phyloP scores from a whole-genome alignment of 2,113 vertebrate species.

The Vireo altiloquus region DNA sequence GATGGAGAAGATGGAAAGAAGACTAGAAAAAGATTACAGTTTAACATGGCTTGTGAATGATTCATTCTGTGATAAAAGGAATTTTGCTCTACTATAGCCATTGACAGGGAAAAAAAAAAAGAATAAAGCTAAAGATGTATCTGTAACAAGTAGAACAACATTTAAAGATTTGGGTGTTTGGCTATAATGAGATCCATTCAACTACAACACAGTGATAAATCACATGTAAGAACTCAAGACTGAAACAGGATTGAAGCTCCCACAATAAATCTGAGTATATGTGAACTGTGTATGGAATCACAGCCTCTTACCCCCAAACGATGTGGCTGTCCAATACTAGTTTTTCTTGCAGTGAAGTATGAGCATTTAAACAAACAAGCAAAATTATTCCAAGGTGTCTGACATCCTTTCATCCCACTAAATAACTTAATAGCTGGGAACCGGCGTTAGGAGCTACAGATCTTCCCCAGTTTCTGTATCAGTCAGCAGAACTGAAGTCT shows the following conservation, averaged over 20 bases:
- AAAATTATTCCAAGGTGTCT: neutral
- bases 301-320: neutral
- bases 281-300: neutral
- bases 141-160: neutral
- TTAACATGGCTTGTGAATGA: neutral
- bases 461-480: neutral
- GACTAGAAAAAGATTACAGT: neutral
- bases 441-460: neutral
- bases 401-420: neutral
- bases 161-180: neutral
- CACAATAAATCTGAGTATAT: neutral
- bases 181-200: neutral
- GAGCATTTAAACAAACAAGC: neutral
- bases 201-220: neutral
- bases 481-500: neutral
- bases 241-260: neutral
- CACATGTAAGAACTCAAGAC: neutral
- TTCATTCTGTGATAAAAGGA: neutral
- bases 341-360: neutral
- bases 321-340: neutral
- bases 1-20: constrained; percentile 30
- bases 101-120: neutral
- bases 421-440: neutral
- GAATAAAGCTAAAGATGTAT: neutral
- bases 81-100: neutral